Evolutionary conservation across 2,797 vertebrate species (phyloP).

Genomic region (Gymnocypris eckloni): DNA sequence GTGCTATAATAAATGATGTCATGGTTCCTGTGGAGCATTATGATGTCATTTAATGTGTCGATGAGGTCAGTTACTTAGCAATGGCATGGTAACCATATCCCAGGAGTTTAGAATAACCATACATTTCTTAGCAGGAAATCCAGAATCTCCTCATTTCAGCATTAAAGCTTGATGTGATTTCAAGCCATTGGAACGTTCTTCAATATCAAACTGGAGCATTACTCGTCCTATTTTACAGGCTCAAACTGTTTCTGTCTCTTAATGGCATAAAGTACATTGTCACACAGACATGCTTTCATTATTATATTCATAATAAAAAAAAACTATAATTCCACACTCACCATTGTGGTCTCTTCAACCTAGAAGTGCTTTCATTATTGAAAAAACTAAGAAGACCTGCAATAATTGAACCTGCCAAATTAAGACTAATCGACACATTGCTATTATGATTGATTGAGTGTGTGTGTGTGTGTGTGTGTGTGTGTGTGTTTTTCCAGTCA

Average conservation of each 20-base stretch:
- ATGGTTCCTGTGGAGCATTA: conserved; percentile 32
- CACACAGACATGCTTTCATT: background rate
- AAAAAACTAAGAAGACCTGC: background rate
- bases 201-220: conserved; percentile 11
- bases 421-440: background rate
- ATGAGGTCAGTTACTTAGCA: conserved; percentile 23
- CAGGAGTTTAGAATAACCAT: conserved; percentile 14
- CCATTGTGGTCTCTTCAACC: conserved; percentile 58
- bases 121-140: conserved; percentile 23
- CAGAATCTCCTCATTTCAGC: conserved; percentile 9
- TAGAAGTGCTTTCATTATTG: conserved; percentile 54
- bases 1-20: conserved; percentile 32
- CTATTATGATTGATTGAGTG: background rate
- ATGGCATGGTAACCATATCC: conserved; percentile 27
- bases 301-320: background rate
- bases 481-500: background rate
- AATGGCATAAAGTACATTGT: background rate
- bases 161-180: conserved; percentile 24
- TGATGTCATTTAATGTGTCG: conserved; percentile 34
- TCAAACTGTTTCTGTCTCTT: background rate
- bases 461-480: background rate
- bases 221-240: background rate
- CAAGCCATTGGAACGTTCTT: conserved; percentile 5
- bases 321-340: background rate
- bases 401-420: background rate